Evolutionary conservation across 1,140 invertebrate genomes (phyloP).

Genomic region (Vollenhovia emeryi): DNA sequence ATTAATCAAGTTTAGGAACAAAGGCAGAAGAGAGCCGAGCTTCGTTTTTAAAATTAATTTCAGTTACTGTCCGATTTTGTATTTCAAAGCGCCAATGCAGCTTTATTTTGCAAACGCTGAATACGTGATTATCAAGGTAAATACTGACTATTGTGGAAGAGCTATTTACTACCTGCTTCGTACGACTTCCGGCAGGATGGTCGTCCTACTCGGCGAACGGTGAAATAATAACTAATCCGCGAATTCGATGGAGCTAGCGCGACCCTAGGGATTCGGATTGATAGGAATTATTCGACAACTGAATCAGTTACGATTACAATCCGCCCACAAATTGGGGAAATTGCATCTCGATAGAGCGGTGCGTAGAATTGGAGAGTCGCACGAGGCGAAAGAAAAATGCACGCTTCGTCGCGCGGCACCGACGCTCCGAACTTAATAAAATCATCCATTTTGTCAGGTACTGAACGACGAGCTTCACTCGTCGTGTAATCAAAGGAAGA

Average conservation of each 20-base stretch:
- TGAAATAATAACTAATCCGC: conserved; percentile 45
- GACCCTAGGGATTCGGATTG: background rate
- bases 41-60: too few species aligned
- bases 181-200: background rate
- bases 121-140: background rate
- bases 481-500: background rate
- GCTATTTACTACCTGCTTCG: background rate
- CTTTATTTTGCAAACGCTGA: background rate
- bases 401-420: background rate
- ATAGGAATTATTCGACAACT: conserved; percentile 38
- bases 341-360: background rate
- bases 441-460: background rate
- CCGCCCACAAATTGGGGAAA: conserved; percentile 30
- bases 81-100: background rate
- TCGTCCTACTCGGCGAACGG: background rate
- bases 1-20: too few species aligned
- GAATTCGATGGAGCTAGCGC: background rate
- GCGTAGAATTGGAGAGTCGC: background rate
- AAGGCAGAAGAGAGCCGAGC: too few species aligned
- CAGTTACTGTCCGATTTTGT: background rate
- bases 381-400: background rate
- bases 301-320: conserved; percentile 45
- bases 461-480: background rate
- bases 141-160: background rate
- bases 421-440: background rate